These are phyloP conservation scores for Carapus acus DNA, from an alignment of 2,797 vertebrate species.

Conservation along the genomic window DNA sequence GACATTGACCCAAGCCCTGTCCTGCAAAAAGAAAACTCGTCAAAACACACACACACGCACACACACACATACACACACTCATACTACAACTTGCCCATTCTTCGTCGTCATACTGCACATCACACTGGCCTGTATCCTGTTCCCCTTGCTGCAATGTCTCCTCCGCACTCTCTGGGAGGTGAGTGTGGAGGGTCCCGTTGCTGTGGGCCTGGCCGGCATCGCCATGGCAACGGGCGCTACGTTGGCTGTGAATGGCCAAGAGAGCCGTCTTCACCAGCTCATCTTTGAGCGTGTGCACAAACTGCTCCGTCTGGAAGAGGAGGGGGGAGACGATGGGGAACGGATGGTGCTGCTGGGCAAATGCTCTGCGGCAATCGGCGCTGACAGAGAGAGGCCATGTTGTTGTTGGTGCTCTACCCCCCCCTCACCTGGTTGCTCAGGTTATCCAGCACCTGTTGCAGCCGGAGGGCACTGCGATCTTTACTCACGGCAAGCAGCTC, in stretches of 20 bases:
- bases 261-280: constrained; percentile 86
- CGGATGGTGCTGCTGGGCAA: too few species aligned
- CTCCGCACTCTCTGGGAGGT: constrained; percentile 47
- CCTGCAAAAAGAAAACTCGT: too few species aligned
- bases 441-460: constrained; percentile 38
- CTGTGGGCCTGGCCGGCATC: constrained; percentile 62
- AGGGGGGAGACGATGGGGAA: background rate
- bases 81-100: constrained; percentile 82
- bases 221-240: constrained; percentile 54
- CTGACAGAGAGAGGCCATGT: background rate
- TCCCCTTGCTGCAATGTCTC: constrained; percentile 37
- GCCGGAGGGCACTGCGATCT: constrained; percentile 17
- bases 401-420: background rate
- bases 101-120: constrained; percentile 83
- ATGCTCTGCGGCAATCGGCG: too few species aligned
- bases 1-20: constrained; percentile 85
- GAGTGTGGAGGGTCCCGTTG: constrained; percentile 46
- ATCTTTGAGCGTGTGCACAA: constrained; percentile 88
- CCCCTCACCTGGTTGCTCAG: constrained; percentile 39
- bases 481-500: constrained; percentile 50
- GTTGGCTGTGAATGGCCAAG: constrained; percentile 76
- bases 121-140: constrained; percentile 72
- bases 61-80: constrained; percentile 12
- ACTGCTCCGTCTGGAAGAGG: constrained; percentile 76
- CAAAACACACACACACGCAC: constrained; percentile 61